Base-by-base conservation (phyloP, 2,113 vertebrate species). In the Pleuronectes platessa region DNA sequence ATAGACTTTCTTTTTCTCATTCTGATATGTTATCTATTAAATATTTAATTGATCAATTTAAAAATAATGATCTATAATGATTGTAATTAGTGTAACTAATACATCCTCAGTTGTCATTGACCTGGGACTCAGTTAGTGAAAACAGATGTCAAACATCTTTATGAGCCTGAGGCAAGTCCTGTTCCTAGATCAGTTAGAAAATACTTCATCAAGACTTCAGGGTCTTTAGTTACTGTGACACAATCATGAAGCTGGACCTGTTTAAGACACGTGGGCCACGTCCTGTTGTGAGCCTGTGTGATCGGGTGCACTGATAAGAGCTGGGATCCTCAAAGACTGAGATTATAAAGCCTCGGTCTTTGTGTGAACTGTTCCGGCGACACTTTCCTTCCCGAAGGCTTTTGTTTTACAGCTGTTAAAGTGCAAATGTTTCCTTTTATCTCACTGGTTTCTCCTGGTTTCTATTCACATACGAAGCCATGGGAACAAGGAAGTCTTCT, bases 401-500 rank as follows among this genome's bases (percentile, higher is more conserved):
- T 42, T 5, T 18, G 7, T 60, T 14, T 24, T 10, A 31, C 40
- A 45, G 4, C 9, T 45, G 6, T 54, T 35, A 8, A 58, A 2
- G 12, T 27, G 9, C 31, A 31, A 31, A 31, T 7, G 35, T 23
- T 45, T 45, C 10, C 58, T 8, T 5, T 35, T 18, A 2, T 20
- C 27, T 63, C 10, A 62, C 10, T n/a, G 10, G 13, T 63, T 3
- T 71, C 53, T 72, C 35, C 26, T 42, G 9, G 58, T 51, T 64
- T 42, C 15, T 12, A 31, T 21, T 31, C 7, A 6, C 18, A 61
- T 12, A 9, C 59, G 27, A 80, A 99, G 97, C 87, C 97, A 99
- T 0, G 97, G 97, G 26, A 97, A 98, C 91, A 98, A 97, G 90
- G 96, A 98, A 68, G 95, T 97, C 18, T 99, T 99, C 87, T 99